Evolutionary conservation across 2,797 vertebrate genomes (phyloP).

Genomic region (Loris lydekkerianus): DNA sequence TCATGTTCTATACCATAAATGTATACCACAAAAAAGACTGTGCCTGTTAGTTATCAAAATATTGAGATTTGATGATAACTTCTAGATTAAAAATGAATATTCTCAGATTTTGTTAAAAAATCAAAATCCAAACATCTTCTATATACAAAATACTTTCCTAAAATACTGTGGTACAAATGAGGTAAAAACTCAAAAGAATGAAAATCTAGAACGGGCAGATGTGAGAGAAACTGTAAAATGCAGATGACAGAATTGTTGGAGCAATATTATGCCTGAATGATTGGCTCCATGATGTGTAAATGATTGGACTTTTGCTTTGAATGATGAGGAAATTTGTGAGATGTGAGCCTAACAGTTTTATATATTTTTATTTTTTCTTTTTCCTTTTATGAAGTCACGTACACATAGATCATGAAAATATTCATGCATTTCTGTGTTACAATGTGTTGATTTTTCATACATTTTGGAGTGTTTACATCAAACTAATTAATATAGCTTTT

Average conservation of each 20-base stretch:
- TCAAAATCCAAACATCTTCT: not conserved
- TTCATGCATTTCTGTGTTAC: too few relatives aligned
- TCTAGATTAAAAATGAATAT: slow-evolving; percentile 11
- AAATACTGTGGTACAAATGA: not conserved
- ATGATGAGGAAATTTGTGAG: not conserved
- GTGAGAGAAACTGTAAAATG: not conserved
- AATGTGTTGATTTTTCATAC: too few relatives aligned
- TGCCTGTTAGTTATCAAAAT: not conserved
- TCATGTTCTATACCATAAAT: not conserved
- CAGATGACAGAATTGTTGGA: not conserved
- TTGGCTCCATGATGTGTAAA: not conserved
- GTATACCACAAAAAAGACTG: not conserved
- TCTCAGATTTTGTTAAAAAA: not conserved
- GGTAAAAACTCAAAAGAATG: not conserved
- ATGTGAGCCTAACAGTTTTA: not conserved
- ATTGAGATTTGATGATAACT: not conserved
- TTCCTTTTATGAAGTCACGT: too few relatives aligned
- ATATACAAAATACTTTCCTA: not conserved
- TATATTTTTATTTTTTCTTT: not conserved
- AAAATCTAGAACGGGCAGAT: not conserved
- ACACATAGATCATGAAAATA: too few relatives aligned
- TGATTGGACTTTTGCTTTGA: not conserved
- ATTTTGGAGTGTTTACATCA: too few relatives aligned
- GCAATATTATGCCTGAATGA: not conserved
- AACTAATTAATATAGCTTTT: too few relatives aligned